These are phyloP conservation scores for Entomobrya proxima DNA, from an alignment of 2,888 invertebrate genomes.

Conservation along the genomic window DNA sequence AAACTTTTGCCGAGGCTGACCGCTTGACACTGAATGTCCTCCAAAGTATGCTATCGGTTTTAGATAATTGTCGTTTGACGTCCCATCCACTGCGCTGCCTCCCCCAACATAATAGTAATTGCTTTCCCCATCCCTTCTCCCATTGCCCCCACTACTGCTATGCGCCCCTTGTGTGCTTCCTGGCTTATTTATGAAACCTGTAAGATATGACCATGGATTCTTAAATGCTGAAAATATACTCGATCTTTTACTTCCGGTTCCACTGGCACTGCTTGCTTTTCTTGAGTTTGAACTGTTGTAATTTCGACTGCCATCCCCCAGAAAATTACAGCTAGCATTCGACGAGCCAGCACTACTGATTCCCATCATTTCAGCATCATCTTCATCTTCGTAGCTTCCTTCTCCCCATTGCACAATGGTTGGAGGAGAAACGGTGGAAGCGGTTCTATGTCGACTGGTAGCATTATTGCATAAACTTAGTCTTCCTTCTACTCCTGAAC, in stretches of 20 bases:
- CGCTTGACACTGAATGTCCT: conserved; percentile 35
- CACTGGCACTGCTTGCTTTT: conserved; percentile 68
- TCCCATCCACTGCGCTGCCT: background rate
- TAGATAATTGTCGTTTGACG: conserved; percentile 42
- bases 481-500: background rate
- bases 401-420: conserved; percentile 64
- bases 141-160: background rate
- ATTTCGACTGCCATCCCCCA: conserved; percentile 6
- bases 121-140: conserved; percentile 25
- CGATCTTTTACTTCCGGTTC: conserved; percentile 56
- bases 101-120: conserved; percentile 14
- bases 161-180: conserved; percentile 22
- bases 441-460: background rate
- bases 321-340: conserved; percentile 40
- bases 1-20: conserved; percentile 61
- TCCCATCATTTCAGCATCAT: conserved; percentile 42
- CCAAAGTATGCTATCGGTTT: conserved; percentile 53
- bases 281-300: conserved; percentile 44
- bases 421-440: conserved; percentile 41
- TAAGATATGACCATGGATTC: conserved; percentile 70
- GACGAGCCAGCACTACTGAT: conserved; percentile 59
- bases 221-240: conserved; percentile 70
- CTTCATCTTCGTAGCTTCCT: conserved; percentile 36
- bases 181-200: conserved; percentile 54
- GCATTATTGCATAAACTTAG: background rate